Conservation (phyloP, 2,113 vertebrate genomes). For the Hyaena hyaena region DNA sequence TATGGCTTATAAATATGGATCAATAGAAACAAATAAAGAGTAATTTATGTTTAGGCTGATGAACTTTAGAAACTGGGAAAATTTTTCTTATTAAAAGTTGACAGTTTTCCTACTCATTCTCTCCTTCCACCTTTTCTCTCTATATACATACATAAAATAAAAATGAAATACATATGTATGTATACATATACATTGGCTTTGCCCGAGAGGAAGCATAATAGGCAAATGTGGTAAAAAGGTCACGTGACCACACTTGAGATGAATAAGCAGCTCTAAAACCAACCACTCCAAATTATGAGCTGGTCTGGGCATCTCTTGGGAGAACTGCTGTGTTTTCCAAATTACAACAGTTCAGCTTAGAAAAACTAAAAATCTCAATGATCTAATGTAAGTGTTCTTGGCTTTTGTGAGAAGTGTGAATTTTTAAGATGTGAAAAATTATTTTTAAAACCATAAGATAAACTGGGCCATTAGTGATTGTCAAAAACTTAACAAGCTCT, state of each 20-base stretch:
- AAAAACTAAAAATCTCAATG: neutral
- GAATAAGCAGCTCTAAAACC: neutral
- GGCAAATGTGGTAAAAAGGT: neutral
- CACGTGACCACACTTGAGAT: neutral
- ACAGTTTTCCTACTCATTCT: conserved; percentile 70
- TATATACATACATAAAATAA: neutral
- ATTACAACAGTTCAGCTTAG: neutral
- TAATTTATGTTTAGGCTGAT: conserved; percentile 57
- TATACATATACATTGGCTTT: neutral
- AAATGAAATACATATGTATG: neutral
- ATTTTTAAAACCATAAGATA: conserved; percentile 26
- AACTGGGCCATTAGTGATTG: neutral
- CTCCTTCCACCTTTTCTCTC: neutral
- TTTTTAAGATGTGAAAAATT: conserved; percentile 42
- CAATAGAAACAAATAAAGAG: conserved; percentile 57
- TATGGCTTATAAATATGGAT: conserved; percentile 54
- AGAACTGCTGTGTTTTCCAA: neutral
- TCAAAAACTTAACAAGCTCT: neutral
- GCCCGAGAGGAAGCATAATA: conserved; percentile 32
- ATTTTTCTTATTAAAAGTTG: conserved; percentile 39
- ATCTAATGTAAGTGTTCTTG: neutral
- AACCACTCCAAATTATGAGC: neutral
- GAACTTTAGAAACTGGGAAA: conserved; percentile 49
- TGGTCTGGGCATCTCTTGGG: neutral
- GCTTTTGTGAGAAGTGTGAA: conserved; percentile 15